These are phyloP conservation scores for Knipowitschia caucasica DNA, from an alignment of 2,797 vertebrate genomes.

Conservation along the genomic window DNA sequence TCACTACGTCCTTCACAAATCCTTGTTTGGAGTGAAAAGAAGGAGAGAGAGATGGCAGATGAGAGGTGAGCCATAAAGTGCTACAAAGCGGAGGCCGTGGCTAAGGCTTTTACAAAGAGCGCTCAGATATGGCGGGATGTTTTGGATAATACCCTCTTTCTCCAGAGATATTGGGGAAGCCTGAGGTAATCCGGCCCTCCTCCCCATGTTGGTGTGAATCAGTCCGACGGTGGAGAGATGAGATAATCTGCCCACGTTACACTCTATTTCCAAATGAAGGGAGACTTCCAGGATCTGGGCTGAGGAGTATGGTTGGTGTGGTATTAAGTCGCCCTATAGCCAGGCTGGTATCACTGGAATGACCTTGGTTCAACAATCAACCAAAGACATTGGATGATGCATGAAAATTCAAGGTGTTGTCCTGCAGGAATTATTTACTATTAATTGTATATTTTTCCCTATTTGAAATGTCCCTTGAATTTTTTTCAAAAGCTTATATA, in stretches of 20 bases:
- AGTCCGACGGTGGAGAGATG: slow-evolving; percentile 47
- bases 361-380: slow-evolving; percentile 9
- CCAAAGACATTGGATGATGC: slow-evolving; percentile 20
- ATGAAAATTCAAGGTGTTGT: slow-evolving; percentile 24
- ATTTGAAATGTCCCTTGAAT: too few species aligned
- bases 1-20: slow-evolving; percentile 54
- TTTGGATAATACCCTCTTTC: slow-evolving; percentile 63
- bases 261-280: slow-evolving; percentile 40
- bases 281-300: slow-evolving; percentile 13
- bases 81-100: slow-evolving; percentile 54
- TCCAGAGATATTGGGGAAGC: slow-evolving; percentile 59
- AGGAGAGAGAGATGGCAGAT: slow-evolving; percentile 36
- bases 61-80: slow-evolving; percentile 51
- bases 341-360: not conserved
- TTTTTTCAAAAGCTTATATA: too few species aligned
- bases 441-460: too few species aligned
- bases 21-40: slow-evolving; percentile 45
- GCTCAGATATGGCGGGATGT: slow-evolving; percentile 62
- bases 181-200: slow-evolving; percentile 54
- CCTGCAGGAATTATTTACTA: too few species aligned
- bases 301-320: slow-evolving; percentile 5
- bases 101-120: slow-evolving; percentile 69
- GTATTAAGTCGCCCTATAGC: not conserved
- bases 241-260: slow-evolving; percentile 60
- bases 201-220: slow-evolving; percentile 53